Conservation (phyloP, 2,797 vertebrate species). For the Pelodytes ibericus region DNA sequence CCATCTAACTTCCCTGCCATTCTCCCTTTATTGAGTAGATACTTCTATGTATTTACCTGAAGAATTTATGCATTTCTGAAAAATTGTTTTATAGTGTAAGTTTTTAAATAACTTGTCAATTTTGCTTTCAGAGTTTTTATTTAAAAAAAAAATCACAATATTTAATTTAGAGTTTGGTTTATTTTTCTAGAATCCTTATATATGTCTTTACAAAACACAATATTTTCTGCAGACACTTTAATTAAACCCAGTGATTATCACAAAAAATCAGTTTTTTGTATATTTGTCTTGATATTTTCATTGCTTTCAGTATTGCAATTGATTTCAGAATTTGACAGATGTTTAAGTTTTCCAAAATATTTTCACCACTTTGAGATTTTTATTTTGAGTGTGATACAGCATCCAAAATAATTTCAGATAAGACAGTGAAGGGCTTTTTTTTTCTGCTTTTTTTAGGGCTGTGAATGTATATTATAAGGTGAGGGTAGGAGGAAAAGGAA, state of each 20-base stretch:
- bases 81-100: too few species aligned
- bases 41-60: too few species aligned
- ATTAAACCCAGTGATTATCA: background rate
- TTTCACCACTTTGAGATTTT: background rate
- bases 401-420: background rate
- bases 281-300: too few species aligned
- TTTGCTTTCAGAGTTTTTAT: too few species aligned
- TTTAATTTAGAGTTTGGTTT: too few species aligned
- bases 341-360: background rate
- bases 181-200: background rate
- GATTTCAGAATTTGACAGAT: background rate
- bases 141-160: too few species aligned
- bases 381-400: background rate
- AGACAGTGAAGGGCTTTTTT: background rate
- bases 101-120: too few species aligned
- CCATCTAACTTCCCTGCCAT: too few species aligned
- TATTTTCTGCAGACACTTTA: background rate
- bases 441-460: background rate
- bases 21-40: too few species aligned
- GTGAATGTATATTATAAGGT: background rate
- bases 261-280: background rate
- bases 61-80: too few species aligned
- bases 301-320: too few species aligned
- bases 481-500: constrained; percentile 15
- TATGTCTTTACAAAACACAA: background rate